Base-by-base conservation (phyloP, 2,888 invertebrate species). In the Piscicola geometra region DNA sequence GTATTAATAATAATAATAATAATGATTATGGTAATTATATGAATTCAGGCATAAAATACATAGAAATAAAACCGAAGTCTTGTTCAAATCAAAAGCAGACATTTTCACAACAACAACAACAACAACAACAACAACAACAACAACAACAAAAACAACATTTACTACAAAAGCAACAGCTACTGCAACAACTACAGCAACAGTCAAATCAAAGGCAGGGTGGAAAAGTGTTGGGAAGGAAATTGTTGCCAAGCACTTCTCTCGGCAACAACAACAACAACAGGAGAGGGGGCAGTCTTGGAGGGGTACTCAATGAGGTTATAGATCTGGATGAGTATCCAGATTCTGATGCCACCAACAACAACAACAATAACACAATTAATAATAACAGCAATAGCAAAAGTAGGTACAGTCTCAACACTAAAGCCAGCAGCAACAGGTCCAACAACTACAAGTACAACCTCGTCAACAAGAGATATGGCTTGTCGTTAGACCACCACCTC, bases 51-150 rank as follows among this genome's bases (percentile, higher is more conserved):
- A 56, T 56, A 3, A 25, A 56, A 5, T 56, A 25, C 25, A 56
- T 56, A 5, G 60, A 56, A 56, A 56, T 56, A 56, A 56, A 56
- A 25, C 60, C 60, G n/a, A 56, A 56, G n/a, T 56, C 12, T 5
- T 25, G 9, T 21, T 15, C 9, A 15, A 21, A 56, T 5, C n/a
- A 18, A 56, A 56, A 21, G 25, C 60, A 56, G 3, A 56, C 21
- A 15, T n/a, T 56, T 56, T 5, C 60, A 56, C n/a, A 56, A 25
- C 60, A 56, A 56, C 60, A 56, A 25, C 25, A 56, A 25, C n/a
- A 56, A 56, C 41, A 56, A 56, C n/a, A 56, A 56, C 60, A 56
- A 21, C 25, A 56, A 25, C 60, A 56, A 56, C 60, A 56, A 5
- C 9, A 18, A 5, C n/a, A 18, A 5, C 60, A 18, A 21, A 56